phyloP scores from a whole-genome alignment of 2,113 vertebrate species.

The Syngnathus floridae region DNA sequence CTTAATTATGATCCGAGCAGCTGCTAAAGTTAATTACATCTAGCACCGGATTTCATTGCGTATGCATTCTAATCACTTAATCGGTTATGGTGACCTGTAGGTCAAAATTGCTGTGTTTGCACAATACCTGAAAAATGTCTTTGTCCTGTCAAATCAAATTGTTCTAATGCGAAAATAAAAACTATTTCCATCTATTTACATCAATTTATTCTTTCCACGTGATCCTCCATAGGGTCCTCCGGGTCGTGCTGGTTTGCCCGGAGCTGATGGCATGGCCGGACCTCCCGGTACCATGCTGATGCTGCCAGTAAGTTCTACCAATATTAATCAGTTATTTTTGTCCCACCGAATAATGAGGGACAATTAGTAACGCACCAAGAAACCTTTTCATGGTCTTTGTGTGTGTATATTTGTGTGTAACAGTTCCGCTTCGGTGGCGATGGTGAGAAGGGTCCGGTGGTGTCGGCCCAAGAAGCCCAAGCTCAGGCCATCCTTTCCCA shows the following conservation, averaged over 20 bases:
- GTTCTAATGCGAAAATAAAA: background rate
- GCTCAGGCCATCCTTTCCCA: constrained; percentile 97
- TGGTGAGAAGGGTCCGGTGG: constrained; percentile 85
- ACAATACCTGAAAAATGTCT: background rate
- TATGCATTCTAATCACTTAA: constrained; percentile 3
- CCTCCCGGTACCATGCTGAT: constrained; percentile 96
- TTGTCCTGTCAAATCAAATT: constrained; percentile 1
- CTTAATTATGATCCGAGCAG: background rate
- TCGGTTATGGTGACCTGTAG: background rate
- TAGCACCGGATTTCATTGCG: background rate
- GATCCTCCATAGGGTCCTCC: constrained; percentile 76
- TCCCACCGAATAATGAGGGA: background rate
- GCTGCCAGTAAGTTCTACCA: constrained; percentile 80
- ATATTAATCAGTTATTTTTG: background rate
- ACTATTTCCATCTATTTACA: too few relatives aligned
- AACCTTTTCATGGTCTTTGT: background rate
- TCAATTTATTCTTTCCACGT: background rate
- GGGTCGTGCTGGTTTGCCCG: constrained; percentile 88
- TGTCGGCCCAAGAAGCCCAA: constrained; percentile 94
- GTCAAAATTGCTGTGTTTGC: background rate
- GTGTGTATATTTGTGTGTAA: constrained; percentile 15
- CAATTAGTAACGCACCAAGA: background rate
- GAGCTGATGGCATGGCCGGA: constrained; percentile 90
- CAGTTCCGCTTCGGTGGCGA: constrained; percentile 95
- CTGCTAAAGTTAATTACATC: background rate